phyloP scores from a whole-genome alignment of 2,113 vertebrate genomes.

The Tragelaphus buxtoni region DNA sequence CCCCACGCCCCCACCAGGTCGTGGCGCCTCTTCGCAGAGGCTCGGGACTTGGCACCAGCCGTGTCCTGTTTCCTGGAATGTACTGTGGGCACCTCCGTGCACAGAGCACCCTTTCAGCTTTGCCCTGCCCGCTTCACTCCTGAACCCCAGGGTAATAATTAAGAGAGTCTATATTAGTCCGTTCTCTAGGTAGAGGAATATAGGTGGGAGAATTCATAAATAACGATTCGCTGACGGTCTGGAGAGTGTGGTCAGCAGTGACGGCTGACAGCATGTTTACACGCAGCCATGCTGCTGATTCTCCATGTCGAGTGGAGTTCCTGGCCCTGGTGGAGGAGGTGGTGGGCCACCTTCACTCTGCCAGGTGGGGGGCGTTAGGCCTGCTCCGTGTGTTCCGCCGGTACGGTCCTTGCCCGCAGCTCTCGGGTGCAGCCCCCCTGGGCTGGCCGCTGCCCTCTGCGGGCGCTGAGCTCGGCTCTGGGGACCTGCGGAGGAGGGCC shows the following conservation, averaged over 20 bases:
- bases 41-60: neutral
- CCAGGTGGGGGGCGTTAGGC: no score
- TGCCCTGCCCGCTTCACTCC: neutral
- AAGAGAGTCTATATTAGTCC: slow-evolving; percentile 7
- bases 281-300: neutral
- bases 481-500: neutral
- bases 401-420: neutral
- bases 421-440: neutral
- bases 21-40: neutral
- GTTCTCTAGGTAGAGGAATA: neutral
- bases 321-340: neutral
- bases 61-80: neutral
- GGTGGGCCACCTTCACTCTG: neutral
- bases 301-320: neutral
- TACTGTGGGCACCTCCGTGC: neutral
- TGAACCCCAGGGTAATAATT: slow-evolving; percentile 40
- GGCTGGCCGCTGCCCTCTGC: neutral
- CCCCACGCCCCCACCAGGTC: neutral
- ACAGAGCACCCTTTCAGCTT: slow-evolving; percentile 42
- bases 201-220: neutral
- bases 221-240: neutral
- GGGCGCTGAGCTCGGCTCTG: neutral
- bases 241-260: neutral
- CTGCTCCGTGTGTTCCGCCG: fast-evolving
- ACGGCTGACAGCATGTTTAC: neutral